Evolutionary conservation across 2,113 vertebrate genomes (phyloP), one percentile per base, ranked within the genome.

Genomic region (Erinaceus europaeus): DNA sequence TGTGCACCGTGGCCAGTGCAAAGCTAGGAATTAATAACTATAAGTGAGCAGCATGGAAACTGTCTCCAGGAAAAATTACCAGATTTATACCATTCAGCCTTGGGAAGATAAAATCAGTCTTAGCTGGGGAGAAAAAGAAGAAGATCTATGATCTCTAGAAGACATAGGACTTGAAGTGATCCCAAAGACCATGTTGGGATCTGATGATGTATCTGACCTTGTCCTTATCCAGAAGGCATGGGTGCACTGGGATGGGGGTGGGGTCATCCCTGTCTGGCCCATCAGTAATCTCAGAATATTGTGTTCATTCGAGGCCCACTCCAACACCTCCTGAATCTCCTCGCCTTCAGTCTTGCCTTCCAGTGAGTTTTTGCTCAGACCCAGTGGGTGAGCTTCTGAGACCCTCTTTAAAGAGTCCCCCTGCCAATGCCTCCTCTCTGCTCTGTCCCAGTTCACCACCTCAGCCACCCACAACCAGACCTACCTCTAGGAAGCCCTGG

Each of bases 41-140:
- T 90, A 89, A 91, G 72, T 27, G 59, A 88, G 83, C 84, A 86
- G 91, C 84, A 86, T 48, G 40, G 73, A 80, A 93, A 86, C 76
- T 93, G 84, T 92, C 89, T 91, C 38, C 46, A 90, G 77, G 68
- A 91, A 88, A 92, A 94, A 92, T 0, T 57, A 90, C 36, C 68
- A 83, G 44, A 21, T 73, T 90, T 88, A 84, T 74, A 77, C 52
- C 62, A 88, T 78, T 90, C 36, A 84, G 69, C 81, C 68, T 86
- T 90, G 34, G 40, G 62, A 83, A 91, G 89, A 94, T 86, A 94
- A 94, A 83, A 81, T 86, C 73, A 64, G 36, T 67, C 20, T 15
- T 80, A 52, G 29, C 23, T 34, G 64, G 42, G 36, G 62, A 73
- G 59, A 36, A 52, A 46, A 76, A 48, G 36, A 76, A 71, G 61